These are phyloP conservation scores for Mesocricetus auratus DNA, from an alignment of 2,113 vertebrate genomes.

Conservation along the genomic window DNA sequence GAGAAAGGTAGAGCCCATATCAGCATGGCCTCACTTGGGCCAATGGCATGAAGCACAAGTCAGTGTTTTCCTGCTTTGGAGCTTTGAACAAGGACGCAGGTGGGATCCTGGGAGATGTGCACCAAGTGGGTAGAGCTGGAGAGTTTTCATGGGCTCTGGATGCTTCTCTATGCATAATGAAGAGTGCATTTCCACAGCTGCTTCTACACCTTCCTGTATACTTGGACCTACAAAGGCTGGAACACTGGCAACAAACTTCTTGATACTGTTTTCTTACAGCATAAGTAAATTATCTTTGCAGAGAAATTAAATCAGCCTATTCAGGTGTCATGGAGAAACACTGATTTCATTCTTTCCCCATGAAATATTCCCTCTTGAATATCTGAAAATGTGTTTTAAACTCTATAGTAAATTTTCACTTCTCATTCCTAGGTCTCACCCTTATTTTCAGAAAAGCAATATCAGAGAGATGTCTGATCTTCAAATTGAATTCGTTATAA, in stretches of 20 bases:
- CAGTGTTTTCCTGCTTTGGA: not conserved
- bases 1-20: not conserved
- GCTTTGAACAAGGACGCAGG: not conserved
- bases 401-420: not conserved
- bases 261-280: not conserved
- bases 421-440: not conserved
- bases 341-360: not conserved
- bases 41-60: not conserved
- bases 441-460: slow-evolving; percentile 19
- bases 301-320: not conserved
- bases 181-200: not conserved
- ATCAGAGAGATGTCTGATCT: not conserved
- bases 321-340: not conserved
- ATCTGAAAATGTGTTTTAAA: slow-evolving; percentile 33
- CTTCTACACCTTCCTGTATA: not conserved
- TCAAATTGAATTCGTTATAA: slow-evolving; percentile 27
- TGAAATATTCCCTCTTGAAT: not conserved
- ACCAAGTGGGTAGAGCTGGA: too few relatives aligned
- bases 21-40: too few relatives aligned
- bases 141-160: not conserved
- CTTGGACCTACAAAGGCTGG: not conserved
- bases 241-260: not conserved
- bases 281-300: not conserved
- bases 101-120: not conserved
- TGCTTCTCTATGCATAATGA: not conserved